Evolutionary conservation across 2,888 invertebrate species (phyloP), one percentile per base, ranked within the genome.

Genomic region (Tortricodes alternella): DNA sequence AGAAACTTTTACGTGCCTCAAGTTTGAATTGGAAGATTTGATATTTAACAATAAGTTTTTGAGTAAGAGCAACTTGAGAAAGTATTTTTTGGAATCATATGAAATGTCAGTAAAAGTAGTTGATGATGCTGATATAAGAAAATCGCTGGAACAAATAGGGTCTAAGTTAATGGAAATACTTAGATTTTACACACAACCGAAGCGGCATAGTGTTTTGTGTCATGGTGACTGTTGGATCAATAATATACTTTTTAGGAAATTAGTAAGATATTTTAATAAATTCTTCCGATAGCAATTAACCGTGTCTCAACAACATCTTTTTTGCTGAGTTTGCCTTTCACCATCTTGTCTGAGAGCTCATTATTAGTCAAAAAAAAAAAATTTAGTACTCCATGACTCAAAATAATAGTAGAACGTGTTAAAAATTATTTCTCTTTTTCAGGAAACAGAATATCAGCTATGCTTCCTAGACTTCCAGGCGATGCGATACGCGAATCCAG

Each of bases 161-260:
- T 57, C 65, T 1, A 77, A 74, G 37, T 62, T 89, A 18, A 66
- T 87, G 46, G 65, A 81, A 0, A 55, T 84, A 29, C 66, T 89
- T 51, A 79, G 75, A 68, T 61, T 59, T 15, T 89, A 77, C 55
- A 71, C 73, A 0, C 66, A 67, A 52, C 76, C 85, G 8, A 68
- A 66, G 23, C 72, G 73, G 11, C 70, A 64, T 19, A 86, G 76
- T 59, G 87, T 86, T 9, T 66, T 89, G 23, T 88, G 88, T 60
- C 89, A 89, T 46, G 88, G 89, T 16, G 89, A 89, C 61, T 85
- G 78, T 59, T 89, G 89, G 88, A 73, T 83, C 3, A 86, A 84
- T 59, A 84, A 85, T 60, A 77, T 84, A 59, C 65, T 86, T 24
- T 81, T 85, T 57, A 78, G 78, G 63, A 59, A 71, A 43, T 66